A percentile compares a stretch with the other conserved stretches of the same genome.
These are phyloP conservation scores for Glaucopsyche alexis DNA, from an alignment of 2,888 invertebrate genomes.

Conservation along the genomic window DNA sequence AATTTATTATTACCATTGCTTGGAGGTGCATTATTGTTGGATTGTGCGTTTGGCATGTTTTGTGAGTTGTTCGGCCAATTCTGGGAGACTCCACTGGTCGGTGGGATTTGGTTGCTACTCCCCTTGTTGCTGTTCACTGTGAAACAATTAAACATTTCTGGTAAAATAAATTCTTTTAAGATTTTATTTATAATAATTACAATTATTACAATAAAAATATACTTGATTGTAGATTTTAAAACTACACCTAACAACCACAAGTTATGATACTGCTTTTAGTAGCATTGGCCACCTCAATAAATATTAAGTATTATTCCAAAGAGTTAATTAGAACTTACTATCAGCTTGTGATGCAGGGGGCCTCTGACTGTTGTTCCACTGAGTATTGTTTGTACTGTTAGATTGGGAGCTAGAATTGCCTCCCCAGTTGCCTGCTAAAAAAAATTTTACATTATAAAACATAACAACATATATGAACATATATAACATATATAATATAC, in stretches of 20 bases:
- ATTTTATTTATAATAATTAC: background rate
- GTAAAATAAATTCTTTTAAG: constrained; percentile 36
- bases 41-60: constrained; percentile 72
- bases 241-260: too few species aligned
- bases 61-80: constrained; percentile 71
- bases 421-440: constrained; percentile 74
- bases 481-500: too few species aligned
- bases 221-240: too few species aligned
- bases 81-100: constrained; percentile 65
- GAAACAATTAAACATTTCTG: constrained; percentile 33
- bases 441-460: constrained; percentile 19
- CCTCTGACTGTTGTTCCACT: constrained; percentile 76
- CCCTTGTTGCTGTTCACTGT: constrained; percentile 77
- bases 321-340: constrained; percentile 52
- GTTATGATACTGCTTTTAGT: too few species aligned
- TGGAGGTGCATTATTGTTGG: constrained; percentile 72
- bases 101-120: constrained; percentile 68
- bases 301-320: background rate
- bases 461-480: background rate
- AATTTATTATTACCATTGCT: constrained; percentile 59
- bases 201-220: too few species aligned
- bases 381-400: constrained; percentile 70
- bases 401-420: constrained; percentile 69
- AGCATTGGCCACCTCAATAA: too few species aligned
- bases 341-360: constrained; percentile 77